Evolutionary conservation across 53 echinoderm and acorn worm species (phyloP).

Genomic region (Astropecten irregularis): DNA sequence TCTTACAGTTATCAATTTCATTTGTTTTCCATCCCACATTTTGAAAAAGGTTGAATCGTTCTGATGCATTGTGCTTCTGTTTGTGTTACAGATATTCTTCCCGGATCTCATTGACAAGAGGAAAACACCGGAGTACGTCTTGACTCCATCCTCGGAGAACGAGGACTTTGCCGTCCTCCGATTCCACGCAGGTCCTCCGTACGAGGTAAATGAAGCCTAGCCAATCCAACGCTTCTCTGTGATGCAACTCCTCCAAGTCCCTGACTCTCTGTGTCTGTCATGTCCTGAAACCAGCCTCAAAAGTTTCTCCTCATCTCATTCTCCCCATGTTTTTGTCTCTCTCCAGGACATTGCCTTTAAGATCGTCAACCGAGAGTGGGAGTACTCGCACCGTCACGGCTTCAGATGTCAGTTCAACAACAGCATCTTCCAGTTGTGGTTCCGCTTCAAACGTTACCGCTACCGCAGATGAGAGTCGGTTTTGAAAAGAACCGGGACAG

Average conservation of each 20-base stretch:
- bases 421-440: slow-evolving; percentile 96
- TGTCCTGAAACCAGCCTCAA: no score
- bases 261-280: no score
- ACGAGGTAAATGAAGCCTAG: slow-evolving; percentile 80
- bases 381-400: slow-evolving; percentile 92
- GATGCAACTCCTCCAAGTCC: no score
- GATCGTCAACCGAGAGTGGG: slow-evolving; percentile 98
- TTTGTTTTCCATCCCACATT: no score
- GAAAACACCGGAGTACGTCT: slow-evolving; percentile 87
- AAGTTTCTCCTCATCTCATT: no score
- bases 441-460: slow-evolving; percentile 91
- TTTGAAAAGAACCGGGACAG: not conserved
- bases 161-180: slow-evolving; percentile 86
- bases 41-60: not conserved
- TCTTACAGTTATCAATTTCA: no score
- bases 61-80: no score
- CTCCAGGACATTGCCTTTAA: slow-evolving; percentile 96
- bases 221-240: no score
- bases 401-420: slow-evolving; percentile 97
- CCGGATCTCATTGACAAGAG: slow-evolving; percentile 97
- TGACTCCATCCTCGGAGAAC: slow-evolving; percentile 77
- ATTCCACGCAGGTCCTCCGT: slow-evolving; percentile 96
- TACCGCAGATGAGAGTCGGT: slow-evolving; percentile 71
- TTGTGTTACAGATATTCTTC: slow-evolving; percentile 87
- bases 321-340: not conserved